phyloP scores from a whole-genome alignment of 2,888 invertebrate species.

The Caenorhabditis sinica region DNA sequence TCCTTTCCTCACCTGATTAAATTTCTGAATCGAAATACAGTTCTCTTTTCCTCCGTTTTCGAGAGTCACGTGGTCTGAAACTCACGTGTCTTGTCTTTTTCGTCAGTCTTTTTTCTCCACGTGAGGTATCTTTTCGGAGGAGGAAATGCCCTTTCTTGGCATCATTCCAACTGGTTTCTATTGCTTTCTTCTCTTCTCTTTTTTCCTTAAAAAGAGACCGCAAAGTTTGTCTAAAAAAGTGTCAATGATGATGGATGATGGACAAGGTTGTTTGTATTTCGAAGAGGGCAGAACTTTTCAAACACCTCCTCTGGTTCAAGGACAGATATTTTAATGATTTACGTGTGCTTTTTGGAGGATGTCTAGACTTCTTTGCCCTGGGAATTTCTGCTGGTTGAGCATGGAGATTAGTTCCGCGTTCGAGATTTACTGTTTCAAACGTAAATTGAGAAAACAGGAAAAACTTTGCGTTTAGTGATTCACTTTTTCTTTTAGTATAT shows the following conservation, averaged over 20 bases:
- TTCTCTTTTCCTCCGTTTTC: not conserved
- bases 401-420: no score
- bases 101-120: slow-evolving; percentile 25
- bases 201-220: slow-evolving; percentile 3
- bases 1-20: slow-evolving; percentile 40
- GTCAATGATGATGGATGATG: slow-evolving; percentile 22
- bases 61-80: slow-evolving; percentile 56
- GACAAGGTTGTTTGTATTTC: slow-evolving; percentile 33
- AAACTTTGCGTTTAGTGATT: no score
- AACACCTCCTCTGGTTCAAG: not conserved
- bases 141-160: slow-evolving; percentile 54
- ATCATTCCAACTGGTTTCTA: slow-evolving; percentile 44
- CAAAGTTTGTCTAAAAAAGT: slow-evolving; percentile 51
- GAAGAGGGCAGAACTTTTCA: not conserved
- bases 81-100: slow-evolving; percentile 28
- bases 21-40: slow-evolving; percentile 1
- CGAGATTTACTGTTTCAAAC: no score
- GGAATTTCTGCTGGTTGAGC: no score
- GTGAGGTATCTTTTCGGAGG: slow-evolving; percentile 9
- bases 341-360: not conserved
- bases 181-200: not conserved
- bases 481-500: no score
- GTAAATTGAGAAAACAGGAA: no score
- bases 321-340: not conserved
- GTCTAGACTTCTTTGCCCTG: no score